A percentile compares a stretch with the other conserved stretches of the same genome.
These are phyloP conservation scores for Melanargia galathea DNA, from an alignment of 2,888 invertebrate genomes.

Conservation along the genomic window DNA sequence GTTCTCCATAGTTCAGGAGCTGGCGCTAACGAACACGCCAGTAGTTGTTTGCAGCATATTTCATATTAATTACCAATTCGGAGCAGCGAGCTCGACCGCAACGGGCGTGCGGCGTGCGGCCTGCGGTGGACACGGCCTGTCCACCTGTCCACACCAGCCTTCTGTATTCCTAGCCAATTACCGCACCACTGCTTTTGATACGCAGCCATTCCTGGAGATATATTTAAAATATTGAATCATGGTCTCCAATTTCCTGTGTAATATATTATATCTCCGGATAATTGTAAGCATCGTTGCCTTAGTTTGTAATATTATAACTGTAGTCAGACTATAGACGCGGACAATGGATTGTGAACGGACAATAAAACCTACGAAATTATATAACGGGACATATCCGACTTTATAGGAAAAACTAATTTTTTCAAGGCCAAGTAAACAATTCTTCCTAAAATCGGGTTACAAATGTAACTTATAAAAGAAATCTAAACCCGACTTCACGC, in stretches of 20 bases:
- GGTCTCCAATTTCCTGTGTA: neutral
- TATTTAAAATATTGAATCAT: neutral
- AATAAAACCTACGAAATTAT: no score
- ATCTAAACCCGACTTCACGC: no score
- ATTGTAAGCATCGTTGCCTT: no score
- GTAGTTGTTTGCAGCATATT: slow-evolving; percentile 36
- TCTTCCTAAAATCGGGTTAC: no score
- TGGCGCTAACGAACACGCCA: slow-evolving; percentile 13
- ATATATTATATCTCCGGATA: neutral
- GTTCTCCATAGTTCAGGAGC: neutral
- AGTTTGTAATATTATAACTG: no score
- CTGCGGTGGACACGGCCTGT: slow-evolving; percentile 43
- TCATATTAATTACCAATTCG: slow-evolving; percentile 40
- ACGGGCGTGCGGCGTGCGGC: slow-evolving; percentile 40
- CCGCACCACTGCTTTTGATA: slow-evolving; percentile 38
- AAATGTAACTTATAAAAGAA: no score
- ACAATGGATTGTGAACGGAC: no score
- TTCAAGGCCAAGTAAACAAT: no score
- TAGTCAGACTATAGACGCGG: no score
- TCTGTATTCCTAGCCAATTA: slow-evolving; percentile 57
- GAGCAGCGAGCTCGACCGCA: slow-evolving; percentile 38
- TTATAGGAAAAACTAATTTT: no score
- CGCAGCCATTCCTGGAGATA: slow-evolving; percentile 8
- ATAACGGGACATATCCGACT: no score
- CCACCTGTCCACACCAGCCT: slow-evolving; percentile 62